phyloP scores from a whole-genome alignment of 2,113 vertebrate species.

The Poecilia latipinna region DNA sequence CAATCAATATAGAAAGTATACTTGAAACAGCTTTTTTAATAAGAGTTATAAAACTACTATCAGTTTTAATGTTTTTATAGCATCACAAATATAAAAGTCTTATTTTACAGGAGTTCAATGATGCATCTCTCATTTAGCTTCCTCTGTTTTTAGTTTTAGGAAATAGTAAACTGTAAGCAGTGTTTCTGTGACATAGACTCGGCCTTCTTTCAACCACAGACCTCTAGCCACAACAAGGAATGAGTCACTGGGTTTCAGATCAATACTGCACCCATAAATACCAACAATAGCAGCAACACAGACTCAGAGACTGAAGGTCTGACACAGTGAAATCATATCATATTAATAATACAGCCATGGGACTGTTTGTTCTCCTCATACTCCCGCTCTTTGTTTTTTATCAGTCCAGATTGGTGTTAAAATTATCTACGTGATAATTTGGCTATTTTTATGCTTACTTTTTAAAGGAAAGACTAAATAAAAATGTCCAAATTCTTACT shows the following conservation, averaged over 20 bases:
- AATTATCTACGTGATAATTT: neutral
- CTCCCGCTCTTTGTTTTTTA: neutral
- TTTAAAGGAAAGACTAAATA: too few relatives aligned
- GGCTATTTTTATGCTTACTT: too few relatives aligned
- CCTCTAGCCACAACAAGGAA: constrained; percentile 28
- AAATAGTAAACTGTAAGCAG: neutral
- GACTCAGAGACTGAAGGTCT: constrained; percentile 19
- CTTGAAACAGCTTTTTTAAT: neutral
- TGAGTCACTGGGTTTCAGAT: constrained; percentile 30
- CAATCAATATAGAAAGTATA: neutral
- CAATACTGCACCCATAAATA: constrained; percentile 37
- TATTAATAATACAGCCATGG: constrained; percentile 2
- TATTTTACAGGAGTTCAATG: neutral
- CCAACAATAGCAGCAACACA: constrained; percentile 18
- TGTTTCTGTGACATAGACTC: neutral
- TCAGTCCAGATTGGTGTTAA: neutral
- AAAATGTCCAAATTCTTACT: too few relatives aligned
- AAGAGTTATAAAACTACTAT: neutral
- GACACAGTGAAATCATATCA: neutral
- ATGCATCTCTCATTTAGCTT: neutral
- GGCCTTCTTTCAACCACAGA: constrained; percentile 17
- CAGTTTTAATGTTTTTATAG: neutral
- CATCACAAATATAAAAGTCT: neutral
- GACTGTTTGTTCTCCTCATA: neutral
- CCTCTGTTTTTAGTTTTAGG: constrained; percentile 1